Percentiles rank a stretch among this genome's conserved stretches.
These are phyloP conservation scores for Gobius niger DNA, from an alignment of 2,113 vertebrate genomes.

Conservation along the genomic window DNA sequence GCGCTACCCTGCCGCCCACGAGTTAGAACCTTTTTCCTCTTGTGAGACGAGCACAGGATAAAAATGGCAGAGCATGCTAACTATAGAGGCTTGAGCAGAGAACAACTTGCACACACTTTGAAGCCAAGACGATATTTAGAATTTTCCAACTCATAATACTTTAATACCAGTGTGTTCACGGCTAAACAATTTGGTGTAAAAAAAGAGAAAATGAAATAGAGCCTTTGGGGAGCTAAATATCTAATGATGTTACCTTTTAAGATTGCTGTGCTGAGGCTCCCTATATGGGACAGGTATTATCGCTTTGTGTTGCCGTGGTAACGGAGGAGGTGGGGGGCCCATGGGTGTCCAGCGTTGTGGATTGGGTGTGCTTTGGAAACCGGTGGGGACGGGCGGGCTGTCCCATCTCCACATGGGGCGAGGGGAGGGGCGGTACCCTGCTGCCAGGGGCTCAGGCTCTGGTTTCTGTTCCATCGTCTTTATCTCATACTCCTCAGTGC, in stretches of 20 bases:
- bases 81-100: too few species aligned
- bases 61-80: too few species aligned
- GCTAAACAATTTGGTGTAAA: too few species aligned
- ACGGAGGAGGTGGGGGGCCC: conserved; percentile 64
- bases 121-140: too few species aligned
- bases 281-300: conserved; percentile 79
- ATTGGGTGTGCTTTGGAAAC: conserved; percentile 72
- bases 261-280: conserved; percentile 80
- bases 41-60: too few species aligned
- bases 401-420: conserved; percentile 87
- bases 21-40: too few species aligned
- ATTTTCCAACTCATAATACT: too few species aligned
- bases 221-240: background rate
- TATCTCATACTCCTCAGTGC: conserved; percentile 87
- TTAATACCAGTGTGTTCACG: too few species aligned
- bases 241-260: conserved; percentile 78
- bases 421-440: conserved; percentile 80
- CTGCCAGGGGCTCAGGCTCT: conserved; percentile 77
- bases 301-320: conserved; percentile 77
- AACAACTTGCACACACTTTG: too few species aligned
- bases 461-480: conserved; percentile 82
- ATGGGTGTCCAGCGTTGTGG: conserved; percentile 78
- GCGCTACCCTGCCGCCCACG: too few species aligned
- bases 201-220: too few species aligned
- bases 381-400: conserved; percentile 74